A percentile compares a stretch with the other conserved stretches of the same genome.
phyloP scores from a whole-genome alignment of 23 tunicate genomes.

The Diplosoma virens region DNA sequence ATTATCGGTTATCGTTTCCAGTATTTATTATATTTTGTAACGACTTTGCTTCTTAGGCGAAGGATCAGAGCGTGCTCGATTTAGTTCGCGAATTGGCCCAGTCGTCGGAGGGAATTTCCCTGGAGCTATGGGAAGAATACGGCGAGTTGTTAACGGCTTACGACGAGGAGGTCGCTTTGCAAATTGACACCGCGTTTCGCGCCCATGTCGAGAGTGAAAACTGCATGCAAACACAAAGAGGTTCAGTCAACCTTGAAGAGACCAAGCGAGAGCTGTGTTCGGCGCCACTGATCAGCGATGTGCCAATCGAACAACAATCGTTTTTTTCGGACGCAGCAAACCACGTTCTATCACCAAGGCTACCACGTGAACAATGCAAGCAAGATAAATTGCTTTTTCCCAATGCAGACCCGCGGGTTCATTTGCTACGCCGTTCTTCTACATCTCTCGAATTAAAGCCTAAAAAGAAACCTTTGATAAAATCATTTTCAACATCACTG shows the following conservation, averaged over 20 bases:
- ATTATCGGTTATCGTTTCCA: too few relatives aligned
- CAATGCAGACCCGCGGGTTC: too few relatives aligned
- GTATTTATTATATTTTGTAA: too few relatives aligned
- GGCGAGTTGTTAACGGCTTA: slow-evolving; percentile 75
- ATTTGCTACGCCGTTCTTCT: too few relatives aligned
- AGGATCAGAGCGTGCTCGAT: slow-evolving; percentile 57
- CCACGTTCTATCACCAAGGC: slow-evolving; percentile 61
- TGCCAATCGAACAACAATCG: slow-evolving; percentile 17
- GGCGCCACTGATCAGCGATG: background rate
- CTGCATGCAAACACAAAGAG: background rate
- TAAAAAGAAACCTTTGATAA: too few relatives aligned
- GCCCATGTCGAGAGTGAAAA: slow-evolving; percentile 30
- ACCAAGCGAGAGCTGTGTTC: background rate
- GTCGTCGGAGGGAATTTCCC: slow-evolving; percentile 71
- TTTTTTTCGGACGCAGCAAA: slow-evolving; percentile 26
- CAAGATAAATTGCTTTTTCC: slow-evolving; percentile 48
- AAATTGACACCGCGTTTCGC: slow-evolving; percentile 16
- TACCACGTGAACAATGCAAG: slow-evolving; percentile 65
- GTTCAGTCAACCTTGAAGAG: background rate
- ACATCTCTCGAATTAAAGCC: too few relatives aligned
- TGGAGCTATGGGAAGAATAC: slow-evolving; percentile 84
- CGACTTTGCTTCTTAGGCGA: slow-evolving; percentile 54
- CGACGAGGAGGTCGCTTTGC: slow-evolving; percentile 49
- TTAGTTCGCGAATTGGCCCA: slow-evolving; percentile 77
- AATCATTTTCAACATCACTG: slow-evolving; percentile 31